Percentiles rank a stretch among this genome's conserved stretches.
These are phyloP conservation scores for Bombus superbus DNA, from an alignment of 1,140 invertebrate genomes.

Conservation along the genomic window DNA sequence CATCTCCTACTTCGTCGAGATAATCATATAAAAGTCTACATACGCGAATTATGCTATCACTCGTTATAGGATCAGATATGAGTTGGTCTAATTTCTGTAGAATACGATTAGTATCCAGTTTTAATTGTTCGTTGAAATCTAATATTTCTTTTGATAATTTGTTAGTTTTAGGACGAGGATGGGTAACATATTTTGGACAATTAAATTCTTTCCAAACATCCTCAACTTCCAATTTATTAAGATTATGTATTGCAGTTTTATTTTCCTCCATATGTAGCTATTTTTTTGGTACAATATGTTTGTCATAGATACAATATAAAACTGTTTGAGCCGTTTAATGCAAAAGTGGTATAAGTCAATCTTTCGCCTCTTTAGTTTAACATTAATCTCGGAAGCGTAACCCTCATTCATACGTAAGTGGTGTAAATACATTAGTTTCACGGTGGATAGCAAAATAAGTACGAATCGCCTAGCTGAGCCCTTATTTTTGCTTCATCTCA, in stretches of 20 bases:
- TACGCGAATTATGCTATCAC: constrained; percentile 56
- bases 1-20: constrained; percentile 38
- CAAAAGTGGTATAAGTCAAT: neutral
- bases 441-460: too few relatives aligned
- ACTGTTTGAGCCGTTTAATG: too few relatives aligned
- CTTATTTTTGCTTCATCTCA: too few relatives aligned
- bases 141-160: constrained; percentile 22
- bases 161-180: neutral
- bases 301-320: neutral
- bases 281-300: neutral
- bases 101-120: constrained; percentile 33
- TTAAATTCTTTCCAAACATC: constrained; percentile 20
- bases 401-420: too few relatives aligned
- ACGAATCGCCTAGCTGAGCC: too few relatives aligned
- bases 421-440: too few relatives aligned
- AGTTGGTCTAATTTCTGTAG: constrained; percentile 64
- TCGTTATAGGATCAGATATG: constrained; percentile 65
- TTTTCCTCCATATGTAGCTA: neutral
- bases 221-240: neutral
- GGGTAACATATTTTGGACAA: constrained; percentile 29
- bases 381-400: too few relatives aligned
- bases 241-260: neutral
- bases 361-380: too few relatives aligned
- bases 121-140: constrained; percentile 1
- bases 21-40: constrained; percentile 61